Percentiles rank a stretch among this genome's conserved stretches.
phyloP scores from a whole-genome alignment of 35 echinoderm and acorn worm species.

The Ophiothrix spiculata region DNA sequence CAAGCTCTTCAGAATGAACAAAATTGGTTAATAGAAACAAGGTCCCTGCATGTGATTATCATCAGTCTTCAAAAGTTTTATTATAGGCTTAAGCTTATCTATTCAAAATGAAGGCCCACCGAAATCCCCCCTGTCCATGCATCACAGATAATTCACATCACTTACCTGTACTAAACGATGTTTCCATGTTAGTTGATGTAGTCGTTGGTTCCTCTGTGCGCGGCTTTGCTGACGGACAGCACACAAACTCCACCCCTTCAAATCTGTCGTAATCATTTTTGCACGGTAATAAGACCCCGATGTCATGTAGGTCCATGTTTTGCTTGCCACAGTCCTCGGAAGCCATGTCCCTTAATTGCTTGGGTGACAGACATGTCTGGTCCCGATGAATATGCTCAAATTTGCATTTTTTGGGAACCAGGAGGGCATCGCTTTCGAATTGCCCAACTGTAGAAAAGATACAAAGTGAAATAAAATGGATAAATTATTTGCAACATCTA shows the following conservation, averaged over 20 bases:
- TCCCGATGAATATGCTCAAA: constrained; percentile 73
- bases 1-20: too few relatives aligned
- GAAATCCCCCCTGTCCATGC: too few relatives aligned
- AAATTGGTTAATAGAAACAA: too few relatives aligned
- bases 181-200: neutral
- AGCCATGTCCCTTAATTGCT: constrained; percentile 17
- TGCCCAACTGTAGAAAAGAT: constrained; percentile 53
- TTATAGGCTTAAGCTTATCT: too few relatives aligned
- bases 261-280: constrained; percentile 42
- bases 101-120: too few relatives aligned
- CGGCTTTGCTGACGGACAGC: constrained; percentile 49
- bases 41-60: too few relatives aligned
- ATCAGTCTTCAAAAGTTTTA: too few relatives aligned
- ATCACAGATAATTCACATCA: too few relatives aligned
- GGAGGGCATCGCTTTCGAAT: constrained; percentile 82
- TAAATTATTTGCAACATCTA: neutral
- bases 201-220: neutral
- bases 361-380: constrained; percentile 51
- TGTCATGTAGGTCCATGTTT: constrained; percentile 29
- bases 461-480: constrained; percentile 9
- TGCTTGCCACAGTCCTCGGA: constrained; percentile 32
- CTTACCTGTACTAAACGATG: constrained; percentile 2
- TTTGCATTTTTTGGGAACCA: constrained; percentile 70
- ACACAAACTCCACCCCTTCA: constrained; percentile 80
- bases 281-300: constrained; percentile 75